Conservation (phyloP, 2,113 vertebrate genomes). For the Solenodon paradoxus region DNA sequence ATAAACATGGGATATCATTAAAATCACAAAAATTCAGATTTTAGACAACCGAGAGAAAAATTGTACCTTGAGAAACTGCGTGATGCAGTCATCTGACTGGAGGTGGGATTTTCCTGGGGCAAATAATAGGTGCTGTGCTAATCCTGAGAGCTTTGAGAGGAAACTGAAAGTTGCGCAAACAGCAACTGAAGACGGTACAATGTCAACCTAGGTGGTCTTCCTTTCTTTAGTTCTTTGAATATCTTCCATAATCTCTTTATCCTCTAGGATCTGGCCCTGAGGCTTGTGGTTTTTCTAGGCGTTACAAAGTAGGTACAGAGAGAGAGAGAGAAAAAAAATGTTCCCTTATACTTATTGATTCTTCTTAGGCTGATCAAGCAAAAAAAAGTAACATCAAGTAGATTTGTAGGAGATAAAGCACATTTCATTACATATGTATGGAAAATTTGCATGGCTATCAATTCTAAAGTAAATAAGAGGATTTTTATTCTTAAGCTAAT, state of each 20-base stretch:
- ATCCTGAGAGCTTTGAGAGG: not conserved
- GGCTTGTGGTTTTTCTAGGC: not conserved
- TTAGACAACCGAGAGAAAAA: not conserved
- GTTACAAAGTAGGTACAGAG: too few relatives aligned
- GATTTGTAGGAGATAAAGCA: too few relatives aligned
- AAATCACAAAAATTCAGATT: not conserved
- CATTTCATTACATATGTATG: too few relatives aligned
- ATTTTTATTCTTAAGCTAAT: too few relatives aligned
- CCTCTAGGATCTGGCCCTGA: not conserved
- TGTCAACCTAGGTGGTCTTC: not conserved
- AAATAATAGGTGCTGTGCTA: not conserved
- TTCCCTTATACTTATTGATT: too few relatives aligned
- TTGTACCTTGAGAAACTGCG: not conserved
- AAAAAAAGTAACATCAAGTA: too few relatives aligned
- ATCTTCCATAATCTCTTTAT: not conserved
- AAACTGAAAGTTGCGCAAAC: not conserved
- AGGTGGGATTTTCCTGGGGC: not conserved
- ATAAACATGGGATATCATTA: not conserved
- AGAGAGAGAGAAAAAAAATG: too few relatives aligned
- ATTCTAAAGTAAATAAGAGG: too few relatives aligned
- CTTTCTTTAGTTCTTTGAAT: constrained; percentile 15
- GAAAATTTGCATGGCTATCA: too few relatives aligned
- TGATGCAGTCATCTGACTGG: not conserved
- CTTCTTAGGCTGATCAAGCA: too few relatives aligned
- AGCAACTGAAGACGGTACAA: not conserved